phyloP scores from a whole-genome alignment of 2,113 vertebrate species.

The Porphyrio hochstetteri region DNA sequence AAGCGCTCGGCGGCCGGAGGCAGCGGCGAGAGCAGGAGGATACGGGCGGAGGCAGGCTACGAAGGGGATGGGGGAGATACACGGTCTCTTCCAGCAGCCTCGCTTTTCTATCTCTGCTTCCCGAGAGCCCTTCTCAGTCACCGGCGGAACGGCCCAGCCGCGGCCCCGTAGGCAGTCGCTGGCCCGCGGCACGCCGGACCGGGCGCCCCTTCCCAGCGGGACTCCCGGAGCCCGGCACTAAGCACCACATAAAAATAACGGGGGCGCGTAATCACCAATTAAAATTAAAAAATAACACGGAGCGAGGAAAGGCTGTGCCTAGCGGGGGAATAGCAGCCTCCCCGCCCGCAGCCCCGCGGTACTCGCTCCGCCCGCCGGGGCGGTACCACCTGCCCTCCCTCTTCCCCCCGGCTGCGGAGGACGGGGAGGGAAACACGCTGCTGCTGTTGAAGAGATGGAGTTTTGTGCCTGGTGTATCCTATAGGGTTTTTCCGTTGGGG shows the following conservation, averaged over 20 bases:
- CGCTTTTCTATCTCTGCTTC: not conserved
- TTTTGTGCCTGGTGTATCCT: not conserved
- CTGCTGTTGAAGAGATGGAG: fast-evolving
- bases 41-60: not conserved
- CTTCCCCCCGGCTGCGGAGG: not conserved
- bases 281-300: not conserved
- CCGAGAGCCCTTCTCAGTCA: not conserved
- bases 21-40: not conserved
- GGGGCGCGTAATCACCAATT: not conserved
- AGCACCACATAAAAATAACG: not conserved
- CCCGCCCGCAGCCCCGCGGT: not conserved
- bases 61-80: not conserved
- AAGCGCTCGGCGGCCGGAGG: not conserved
- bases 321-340: not conserved
- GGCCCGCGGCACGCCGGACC: not conserved
- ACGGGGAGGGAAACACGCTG: fast-evolving
- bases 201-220: not conserved
- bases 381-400: not conserved
- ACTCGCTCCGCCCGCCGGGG: not conserved
- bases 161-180: not conserved
- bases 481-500: too few species aligned
- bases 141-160: not conserved
- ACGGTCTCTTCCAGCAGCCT: not conserved
- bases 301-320: too few species aligned
- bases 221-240: not conserved